Evolutionary conservation across 2,797 vertebrate genomes (phyloP).

Genomic region (Pangasius larnaudii): DNA sequence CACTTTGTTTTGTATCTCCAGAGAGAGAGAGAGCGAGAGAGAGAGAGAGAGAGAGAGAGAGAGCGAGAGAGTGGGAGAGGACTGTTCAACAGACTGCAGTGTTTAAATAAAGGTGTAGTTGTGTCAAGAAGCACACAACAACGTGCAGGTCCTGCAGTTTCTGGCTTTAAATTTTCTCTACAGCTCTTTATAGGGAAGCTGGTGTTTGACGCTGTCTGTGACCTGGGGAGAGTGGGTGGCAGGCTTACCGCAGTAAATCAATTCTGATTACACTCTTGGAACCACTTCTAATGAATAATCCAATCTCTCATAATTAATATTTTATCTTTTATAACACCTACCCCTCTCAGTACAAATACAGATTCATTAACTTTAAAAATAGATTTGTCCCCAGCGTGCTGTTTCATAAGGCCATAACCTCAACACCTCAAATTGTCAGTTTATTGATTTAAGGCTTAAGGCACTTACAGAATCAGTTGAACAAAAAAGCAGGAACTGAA

Average conservation of each 20-base stretch:
- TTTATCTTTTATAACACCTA: constrained; percentile 45
- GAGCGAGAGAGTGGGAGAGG: not conserved
- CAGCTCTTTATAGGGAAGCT: constrained; percentile 7
- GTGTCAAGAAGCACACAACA: constrained; percentile 15
- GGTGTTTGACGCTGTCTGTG: constrained; percentile 14
- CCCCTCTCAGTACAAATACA: constrained; percentile 36
- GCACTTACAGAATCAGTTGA: constrained; percentile 15
- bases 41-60: no score
- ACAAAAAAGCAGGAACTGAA: not conserved
- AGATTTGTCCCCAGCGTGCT: constrained; percentile 32
- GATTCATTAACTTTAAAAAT: constrained; percentile 52
- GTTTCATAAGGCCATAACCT: constrained; percentile 30
- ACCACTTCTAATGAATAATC: constrained; percentile 45
- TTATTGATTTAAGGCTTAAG: constrained; percentile 47
- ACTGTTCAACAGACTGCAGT: constrained; percentile 12
- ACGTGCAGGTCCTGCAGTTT: not conserved
- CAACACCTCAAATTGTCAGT: constrained; percentile 36
- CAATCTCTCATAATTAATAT: constrained; percentile 51
- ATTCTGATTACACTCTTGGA: constrained; percentile 50
- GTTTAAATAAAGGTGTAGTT: constrained; percentile 40
- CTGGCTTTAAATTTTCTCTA: constrained; percentile 8
- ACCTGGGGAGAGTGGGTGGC: constrained; percentile 30
- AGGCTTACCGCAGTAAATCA: constrained; percentile 48
- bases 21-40: not conserved
- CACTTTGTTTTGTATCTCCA: constrained; percentile 17